Evolutionary conservation across 1,140 invertebrate species (phyloP).

Genomic region (Orussus abietinus): DNA sequence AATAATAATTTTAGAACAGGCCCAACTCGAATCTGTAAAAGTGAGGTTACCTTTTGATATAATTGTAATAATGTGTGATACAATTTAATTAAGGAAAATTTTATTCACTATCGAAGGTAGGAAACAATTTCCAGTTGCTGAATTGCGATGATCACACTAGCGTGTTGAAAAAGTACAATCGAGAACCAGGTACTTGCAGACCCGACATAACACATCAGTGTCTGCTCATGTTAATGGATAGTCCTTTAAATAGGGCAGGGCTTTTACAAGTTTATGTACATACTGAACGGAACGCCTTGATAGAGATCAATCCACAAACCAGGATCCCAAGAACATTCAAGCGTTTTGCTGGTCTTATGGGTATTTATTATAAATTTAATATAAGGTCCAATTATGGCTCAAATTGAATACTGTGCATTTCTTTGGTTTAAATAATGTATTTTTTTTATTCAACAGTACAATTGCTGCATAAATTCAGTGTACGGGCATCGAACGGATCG

Average conservation of each 20-base stretch:
- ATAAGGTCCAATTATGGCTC: slow-evolving; percentile 11
- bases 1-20: slow-evolving; percentile 90
- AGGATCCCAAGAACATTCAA: slow-evolving; percentile 98
- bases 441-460: slow-evolving; percentile 69
- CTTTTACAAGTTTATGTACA: slow-evolving; percentile 90
- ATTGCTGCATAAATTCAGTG: slow-evolving; percentile 90
- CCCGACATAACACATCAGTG: slow-evolving; percentile 97
- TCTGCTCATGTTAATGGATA: slow-evolving; percentile 93
- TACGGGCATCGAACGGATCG: slow-evolving; percentile 83
- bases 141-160: slow-evolving; percentile 91
- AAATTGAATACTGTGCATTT: slow-evolving; percentile 26
- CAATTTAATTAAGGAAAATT: slow-evolving; percentile 17
- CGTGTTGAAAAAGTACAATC: slow-evolving; percentile 80
- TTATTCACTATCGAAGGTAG: slow-evolving; percentile 61
- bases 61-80: slow-evolving; percentile 6
- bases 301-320: slow-evolving; percentile 98
- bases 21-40: slow-evolving; percentile 94
- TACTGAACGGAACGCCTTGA: slow-evolving; percentile 94
- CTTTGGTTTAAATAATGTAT: slow-evolving; percentile 6
- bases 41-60: slow-evolving; percentile 55
- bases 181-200: slow-evolving; percentile 78
- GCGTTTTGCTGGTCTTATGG: slow-evolving; percentile 96
- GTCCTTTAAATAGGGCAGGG: slow-evolving; percentile 89
- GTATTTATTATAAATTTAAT: slow-evolving; percentile 55
- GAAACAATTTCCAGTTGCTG: slow-evolving; percentile 83